phyloP scores from a whole-genome alignment of 2,113 vertebrate species.

The Stegastes partitus region DNA sequence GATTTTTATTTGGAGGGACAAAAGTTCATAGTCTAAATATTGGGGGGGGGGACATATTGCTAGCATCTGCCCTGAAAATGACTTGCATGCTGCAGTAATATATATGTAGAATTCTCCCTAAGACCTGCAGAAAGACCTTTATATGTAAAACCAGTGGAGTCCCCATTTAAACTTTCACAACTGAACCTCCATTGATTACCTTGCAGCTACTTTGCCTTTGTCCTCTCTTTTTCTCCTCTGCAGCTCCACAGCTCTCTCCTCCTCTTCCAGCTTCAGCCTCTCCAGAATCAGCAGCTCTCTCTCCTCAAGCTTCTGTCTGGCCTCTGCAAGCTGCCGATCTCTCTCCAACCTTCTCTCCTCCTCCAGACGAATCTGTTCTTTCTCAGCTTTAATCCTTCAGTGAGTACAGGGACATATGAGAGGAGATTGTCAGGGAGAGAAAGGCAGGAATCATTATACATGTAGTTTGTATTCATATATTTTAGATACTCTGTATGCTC shows the following conservation, averaged over 20 bases:
- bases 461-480: too few species aligned
- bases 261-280: conserved; percentile 85
- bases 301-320: conserved; percentile 56
- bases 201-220: conserved; percentile 64
- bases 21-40: too few species aligned
- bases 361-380: conserved; percentile 84
- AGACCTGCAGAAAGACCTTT: too few species aligned
- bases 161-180: too few species aligned
- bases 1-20: too few species aligned
- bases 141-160: too few species aligned
- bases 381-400: conserved; percentile 89
- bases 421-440: neutral
- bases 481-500: too few species aligned
- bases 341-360: conserved; percentile 84
- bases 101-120: neutral
- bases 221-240: conserved; percentile 52
- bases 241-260: conserved; percentile 60
- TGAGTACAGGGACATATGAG: neutral
- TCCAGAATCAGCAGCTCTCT: conserved; percentile 80
- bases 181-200: conserved; percentile 46
- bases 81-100: neutral
- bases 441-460: neutral
- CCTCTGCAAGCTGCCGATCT: conserved; percentile 37
- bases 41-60: too few species aligned
- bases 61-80: too few species aligned